Evolutionary conservation across 2,888 invertebrate genomes (phyloP).

Genomic region (Acanthococcus lagerstroemiae): DNA sequence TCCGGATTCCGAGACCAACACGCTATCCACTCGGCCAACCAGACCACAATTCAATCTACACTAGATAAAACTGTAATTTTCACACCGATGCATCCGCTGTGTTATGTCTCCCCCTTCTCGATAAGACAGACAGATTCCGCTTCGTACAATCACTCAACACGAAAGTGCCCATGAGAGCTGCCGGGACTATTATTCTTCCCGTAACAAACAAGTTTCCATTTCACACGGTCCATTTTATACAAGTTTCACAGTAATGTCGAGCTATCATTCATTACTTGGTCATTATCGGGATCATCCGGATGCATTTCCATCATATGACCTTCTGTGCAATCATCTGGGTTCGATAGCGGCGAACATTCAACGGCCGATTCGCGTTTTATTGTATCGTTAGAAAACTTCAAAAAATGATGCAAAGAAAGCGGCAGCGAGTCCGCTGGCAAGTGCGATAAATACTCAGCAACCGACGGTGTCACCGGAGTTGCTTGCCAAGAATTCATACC

Average conservation of each 20-base stretch:
- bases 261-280: constrained; percentile 1
- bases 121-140: too few relatives aligned
- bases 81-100: too few relatives aligned
- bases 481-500: constrained; percentile 29
- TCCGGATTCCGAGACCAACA: too few relatives aligned
- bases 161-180: too few relatives aligned
- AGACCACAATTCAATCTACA: not conserved
- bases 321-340: constrained; percentile 21
- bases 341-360: constrained; percentile 41
- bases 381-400: constrained; percentile 53
- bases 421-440: constrained; percentile 48
- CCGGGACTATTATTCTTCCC: too few relatives aligned
- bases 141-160: too few relatives aligned
- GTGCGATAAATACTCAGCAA: constrained; percentile 48
- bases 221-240: too few relatives aligned
- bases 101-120: too few relatives aligned
- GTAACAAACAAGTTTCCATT: too few relatives aligned
- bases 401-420: constrained; percentile 52
- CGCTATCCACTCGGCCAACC: too few relatives aligned
- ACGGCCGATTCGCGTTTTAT: constrained; percentile 45
- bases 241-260: too few relatives aligned
- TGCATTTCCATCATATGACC: constrained; percentile 21
- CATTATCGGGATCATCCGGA: constrained; percentile 19
- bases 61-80: too few relatives aligned
- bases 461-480: constrained; percentile 37